These are phyloP conservation scores for Ctenopoma multispine DNA, from an alignment of 2,797 vertebrate species.

Conservation along the genomic window DNA sequence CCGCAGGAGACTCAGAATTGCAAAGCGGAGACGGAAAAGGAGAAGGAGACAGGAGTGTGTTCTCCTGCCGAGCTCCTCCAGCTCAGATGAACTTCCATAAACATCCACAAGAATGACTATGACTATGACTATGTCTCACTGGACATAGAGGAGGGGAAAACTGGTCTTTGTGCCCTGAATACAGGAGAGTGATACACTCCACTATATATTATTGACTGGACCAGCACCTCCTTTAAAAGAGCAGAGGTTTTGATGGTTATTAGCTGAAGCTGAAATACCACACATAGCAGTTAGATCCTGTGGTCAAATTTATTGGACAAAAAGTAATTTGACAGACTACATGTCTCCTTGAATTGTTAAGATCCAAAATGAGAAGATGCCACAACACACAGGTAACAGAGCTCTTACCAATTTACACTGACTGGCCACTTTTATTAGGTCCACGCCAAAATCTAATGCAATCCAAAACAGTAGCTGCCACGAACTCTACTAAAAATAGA, in stretches of 20 bases:
- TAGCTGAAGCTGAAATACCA: background rate
- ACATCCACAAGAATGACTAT: background rate
- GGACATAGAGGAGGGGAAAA: background rate
- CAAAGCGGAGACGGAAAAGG: constrained; percentile 78
- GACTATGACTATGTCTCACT: too few species aligned
- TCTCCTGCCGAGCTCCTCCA: constrained; percentile 79
- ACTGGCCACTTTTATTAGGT: too few species aligned
- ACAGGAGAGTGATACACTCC: background rate
- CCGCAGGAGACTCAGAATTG: constrained; percentile 79
- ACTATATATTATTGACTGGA: background rate
- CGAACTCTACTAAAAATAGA: too few species aligned
- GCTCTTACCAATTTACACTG: background rate
- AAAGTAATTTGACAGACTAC: background rate
- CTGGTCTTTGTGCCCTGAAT: background rate
- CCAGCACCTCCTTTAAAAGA: background rate
- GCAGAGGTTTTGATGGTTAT: background rate
- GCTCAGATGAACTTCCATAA: constrained; percentile 71
- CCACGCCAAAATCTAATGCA: too few species aligned
- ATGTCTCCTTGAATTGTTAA: background rate
- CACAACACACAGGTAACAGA: background rate
- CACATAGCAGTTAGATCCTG: background rate
- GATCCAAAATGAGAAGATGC: background rate
- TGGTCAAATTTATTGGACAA: background rate
- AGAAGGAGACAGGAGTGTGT: constrained; percentile 76
- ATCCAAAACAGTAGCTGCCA: too few species aligned